phyloP scores from a whole-genome alignment of 2,113 vertebrate species.

The Poeciliopsis retropinna region DNA sequence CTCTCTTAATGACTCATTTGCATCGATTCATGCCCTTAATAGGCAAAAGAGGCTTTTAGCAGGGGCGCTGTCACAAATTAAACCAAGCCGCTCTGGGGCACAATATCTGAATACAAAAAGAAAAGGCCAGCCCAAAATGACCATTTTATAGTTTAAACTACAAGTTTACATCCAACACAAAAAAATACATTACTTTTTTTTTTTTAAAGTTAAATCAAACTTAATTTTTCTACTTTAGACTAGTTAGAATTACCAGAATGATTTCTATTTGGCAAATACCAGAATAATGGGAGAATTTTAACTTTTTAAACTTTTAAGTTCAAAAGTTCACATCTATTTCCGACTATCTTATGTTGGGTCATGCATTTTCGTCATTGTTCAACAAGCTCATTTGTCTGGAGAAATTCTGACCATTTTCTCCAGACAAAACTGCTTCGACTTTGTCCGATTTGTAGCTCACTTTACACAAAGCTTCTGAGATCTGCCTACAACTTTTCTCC shows the following conservation, averaged over 20 bases:
- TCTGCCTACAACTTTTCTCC: background rate
- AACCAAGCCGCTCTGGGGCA: background rate
- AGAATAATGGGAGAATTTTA: background rate
- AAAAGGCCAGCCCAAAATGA: background rate
- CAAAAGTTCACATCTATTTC: background rate
- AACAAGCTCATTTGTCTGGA: no score
- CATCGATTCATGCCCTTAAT: constrained; percentile 15
- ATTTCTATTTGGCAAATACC: background rate
- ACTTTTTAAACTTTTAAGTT: background rate
- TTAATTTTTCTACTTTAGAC: background rate
- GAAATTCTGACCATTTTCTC: background rate
- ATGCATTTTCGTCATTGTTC: background rate
- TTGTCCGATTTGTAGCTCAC: background rate
- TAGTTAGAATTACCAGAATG: background rate
- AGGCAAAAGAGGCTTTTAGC: constrained; percentile 22
- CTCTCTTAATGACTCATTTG: constrained; percentile 7
- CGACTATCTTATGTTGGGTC: background rate
- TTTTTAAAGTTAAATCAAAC: no score
- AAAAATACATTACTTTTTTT: background rate
- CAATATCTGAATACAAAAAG: background rate
- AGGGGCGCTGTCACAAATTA: background rate
- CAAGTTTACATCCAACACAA: background rate
- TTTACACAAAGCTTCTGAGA: background rate
- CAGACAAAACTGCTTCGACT: no score
- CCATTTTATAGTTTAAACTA: background rate